Evolutionary conservation across 2,797 vertebrate genomes (phyloP), one percentile per base, ranked within the genome.

Genomic region (Holocentrus rufus): DNA sequence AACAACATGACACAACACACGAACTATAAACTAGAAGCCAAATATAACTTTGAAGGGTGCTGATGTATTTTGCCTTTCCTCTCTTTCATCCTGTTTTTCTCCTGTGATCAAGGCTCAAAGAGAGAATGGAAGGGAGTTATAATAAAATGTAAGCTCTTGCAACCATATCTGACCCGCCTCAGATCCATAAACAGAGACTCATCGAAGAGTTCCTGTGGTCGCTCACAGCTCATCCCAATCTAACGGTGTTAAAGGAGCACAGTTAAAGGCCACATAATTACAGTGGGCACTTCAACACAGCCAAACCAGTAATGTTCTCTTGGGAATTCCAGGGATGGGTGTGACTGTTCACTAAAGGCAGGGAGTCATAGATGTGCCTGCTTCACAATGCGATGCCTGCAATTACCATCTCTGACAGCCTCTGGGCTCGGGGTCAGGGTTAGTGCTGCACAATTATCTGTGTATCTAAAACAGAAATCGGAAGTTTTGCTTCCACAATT

Each of bases 311-410:
- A 91, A 93, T 86, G 89, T 91, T 92, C 91, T 89, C 89, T 89
- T 91, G 88, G 86, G 91, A 91, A 93, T 93, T 92, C 90, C 91
- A 87, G 81, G 78, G 84, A 92, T 91, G 91, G 92, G 93, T 92
- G 92, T 90, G 90, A 90, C 92, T 84, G 87, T 80, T 91, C 85
- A 86, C 89, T 91, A 92, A 90, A 92, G 90, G 89, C 87, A 90
- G 31, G 18, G 46, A 59, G 85, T 90, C 88, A 84, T 89, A 86
- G 89, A 92, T 91, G 89, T 87, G 89, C 87, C 88, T 87, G 72
- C 82, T 89, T 90, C 84, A 90, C 81, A 90, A 86, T 91, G 86
- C 71, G 56, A 79, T 78, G 90, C 90, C 90, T 91, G 64, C 92
- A 91, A 93, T 93, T 93, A 92, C 85, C 84, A 69, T 81, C 34